Percentiles rank a stretch among this genome's conserved stretches.
Evolutionary conservation across 2,113 vertebrate species (phyloP).

Genomic region (Chaetodon trifascialis): DNA sequence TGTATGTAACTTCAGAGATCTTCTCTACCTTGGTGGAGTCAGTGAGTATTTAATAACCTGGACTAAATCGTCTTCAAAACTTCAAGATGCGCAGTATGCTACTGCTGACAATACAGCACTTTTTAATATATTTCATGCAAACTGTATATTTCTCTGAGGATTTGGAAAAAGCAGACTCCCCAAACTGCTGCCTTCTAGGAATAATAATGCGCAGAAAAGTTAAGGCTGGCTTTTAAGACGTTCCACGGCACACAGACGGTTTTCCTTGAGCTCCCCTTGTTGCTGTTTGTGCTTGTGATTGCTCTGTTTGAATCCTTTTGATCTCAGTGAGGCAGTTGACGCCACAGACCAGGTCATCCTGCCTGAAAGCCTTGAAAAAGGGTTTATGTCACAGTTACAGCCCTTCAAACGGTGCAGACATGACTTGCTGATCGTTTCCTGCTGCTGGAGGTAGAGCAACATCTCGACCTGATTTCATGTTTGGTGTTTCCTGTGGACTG

Average conservation of each 20-base stretch:
- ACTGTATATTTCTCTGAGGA: conserved; percentile 1
- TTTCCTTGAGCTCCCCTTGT: conserved; percentile 24
- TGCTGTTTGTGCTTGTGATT: conserved; percentile 48
- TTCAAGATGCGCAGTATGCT: neutral
- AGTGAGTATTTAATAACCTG: conserved; percentile 45
- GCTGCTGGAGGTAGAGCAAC: conserved; percentile 5
- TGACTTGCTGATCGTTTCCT: conserved; percentile 40
- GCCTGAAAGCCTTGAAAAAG: conserved; percentile 60
- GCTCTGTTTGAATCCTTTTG: conserved; percentile 54
- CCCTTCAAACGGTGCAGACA: conserved; percentile 53
- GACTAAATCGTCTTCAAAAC: conserved; percentile 26
- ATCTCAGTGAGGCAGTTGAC: conserved; percentile 58
- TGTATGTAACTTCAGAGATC: conserved; percentile 26
- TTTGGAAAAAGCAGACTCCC: neutral
- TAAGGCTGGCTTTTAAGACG: conserved; percentile 31
- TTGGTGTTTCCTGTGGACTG: conserved; percentile 23
- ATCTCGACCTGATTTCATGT: conserved; percentile 10
- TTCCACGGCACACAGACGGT: neutral
- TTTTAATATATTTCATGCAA: conserved; percentile 13
- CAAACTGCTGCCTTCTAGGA: conserved; percentile 31
- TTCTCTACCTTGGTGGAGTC: conserved; percentile 12
- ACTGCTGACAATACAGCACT: conserved; percentile 23
- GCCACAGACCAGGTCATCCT: conserved; percentile 47
- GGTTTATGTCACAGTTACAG: conserved; percentile 59
- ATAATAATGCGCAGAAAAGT: conserved; percentile 32